Evolutionary conservation across 2,113 vertebrate genomes (phyloP).

Genomic region (Tichodroma muraria): DNA sequence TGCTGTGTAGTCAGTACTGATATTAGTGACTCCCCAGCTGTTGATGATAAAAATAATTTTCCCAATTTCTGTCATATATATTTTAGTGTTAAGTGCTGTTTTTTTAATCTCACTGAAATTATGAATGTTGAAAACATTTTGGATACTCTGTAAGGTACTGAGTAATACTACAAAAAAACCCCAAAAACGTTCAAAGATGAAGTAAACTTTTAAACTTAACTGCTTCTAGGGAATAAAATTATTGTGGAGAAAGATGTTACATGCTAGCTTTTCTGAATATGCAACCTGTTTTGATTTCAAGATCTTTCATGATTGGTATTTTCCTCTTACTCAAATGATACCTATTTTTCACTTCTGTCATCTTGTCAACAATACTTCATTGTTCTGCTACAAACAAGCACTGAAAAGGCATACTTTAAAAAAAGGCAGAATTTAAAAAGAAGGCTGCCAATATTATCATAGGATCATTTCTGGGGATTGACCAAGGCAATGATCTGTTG

Average conservation of each 20-base stretch:
- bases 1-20: background rate
- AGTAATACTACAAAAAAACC: background rate
- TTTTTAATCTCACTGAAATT: background rate
- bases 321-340: background rate
- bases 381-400: background rate
- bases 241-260: background rate
- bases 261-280: background rate
- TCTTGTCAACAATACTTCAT: background rate
- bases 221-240: background rate
- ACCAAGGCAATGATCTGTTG: background rate
- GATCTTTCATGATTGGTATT: background rate
- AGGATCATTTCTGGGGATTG: background rate
- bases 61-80: background rate
- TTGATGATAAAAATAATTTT: background rate
- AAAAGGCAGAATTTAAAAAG: background rate
- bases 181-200: background rate
- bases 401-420: background rate
- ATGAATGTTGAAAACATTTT: background rate
- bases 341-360: background rate
- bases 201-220: background rate
- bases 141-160: background rate
- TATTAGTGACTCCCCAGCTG: background rate
- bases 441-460: background rate
- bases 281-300: background rate
- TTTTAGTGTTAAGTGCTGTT: background rate